Evolutionary conservation across 2,888 invertebrate genomes (phyloP).

Genomic region (Philonicus albiceps): DNA sequence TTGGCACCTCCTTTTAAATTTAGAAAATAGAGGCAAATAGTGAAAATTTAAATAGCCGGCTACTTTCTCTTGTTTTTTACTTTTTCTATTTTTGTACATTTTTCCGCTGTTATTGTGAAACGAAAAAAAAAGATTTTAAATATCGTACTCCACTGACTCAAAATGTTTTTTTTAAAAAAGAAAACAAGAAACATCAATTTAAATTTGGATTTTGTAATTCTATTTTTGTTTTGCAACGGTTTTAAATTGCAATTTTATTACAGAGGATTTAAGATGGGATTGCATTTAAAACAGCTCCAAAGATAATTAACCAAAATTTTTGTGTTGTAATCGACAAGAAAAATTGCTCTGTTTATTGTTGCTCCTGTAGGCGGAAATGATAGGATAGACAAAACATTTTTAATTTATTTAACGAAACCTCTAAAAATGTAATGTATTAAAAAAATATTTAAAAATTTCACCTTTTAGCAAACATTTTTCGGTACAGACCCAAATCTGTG

Average conservation of each 20-base stretch:
- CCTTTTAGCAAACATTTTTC: background rate
- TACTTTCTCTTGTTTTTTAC: background rate
- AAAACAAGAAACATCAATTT: slow-evolving; percentile 2
- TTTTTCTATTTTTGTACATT: background rate
- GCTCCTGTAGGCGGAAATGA: background rate
- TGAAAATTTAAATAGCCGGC: background rate
- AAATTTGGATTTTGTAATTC: slow-evolving; percentile 1
- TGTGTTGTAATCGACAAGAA: background rate
- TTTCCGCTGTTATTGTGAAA: background rate
- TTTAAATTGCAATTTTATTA: slow-evolving; percentile 17
- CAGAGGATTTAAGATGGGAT: background rate
- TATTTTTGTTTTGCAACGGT: background rate
- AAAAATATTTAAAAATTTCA: background rate
- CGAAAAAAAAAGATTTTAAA: background rate
- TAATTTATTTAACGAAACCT: background rate
- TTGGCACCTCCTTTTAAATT: background rate
- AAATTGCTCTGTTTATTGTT: background rate
- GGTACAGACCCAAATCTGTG: background rate
- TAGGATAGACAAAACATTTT: background rate
- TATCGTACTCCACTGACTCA: slow-evolving; percentile 37
- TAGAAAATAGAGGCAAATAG: background rate
- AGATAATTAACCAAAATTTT: background rate
- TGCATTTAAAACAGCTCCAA: background rate
- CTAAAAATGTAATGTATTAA: background rate
- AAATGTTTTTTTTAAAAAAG: no score